Percentiles rank a stretch among this genome's conserved stretches.
These are phyloP conservation scores for Typhlichthys subterraneus DNA, from an alignment of 2,797 vertebrate genomes.

Conservation along the genomic window DNA sequence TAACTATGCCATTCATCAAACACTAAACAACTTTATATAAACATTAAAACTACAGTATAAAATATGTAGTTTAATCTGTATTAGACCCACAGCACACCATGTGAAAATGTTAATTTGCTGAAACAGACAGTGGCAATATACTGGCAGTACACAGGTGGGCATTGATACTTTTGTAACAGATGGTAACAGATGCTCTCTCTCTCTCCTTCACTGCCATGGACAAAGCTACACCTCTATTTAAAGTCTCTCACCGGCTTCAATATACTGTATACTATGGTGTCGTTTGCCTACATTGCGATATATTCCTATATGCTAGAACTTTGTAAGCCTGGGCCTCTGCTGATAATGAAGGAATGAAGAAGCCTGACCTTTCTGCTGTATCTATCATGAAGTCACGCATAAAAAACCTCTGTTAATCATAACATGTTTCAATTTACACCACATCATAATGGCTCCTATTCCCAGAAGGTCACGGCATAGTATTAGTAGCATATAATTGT, in stretches of 20 bases:
- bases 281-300: not conserved
- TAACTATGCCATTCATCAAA: not conserved
- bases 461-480: slow-evolving; percentile 68
- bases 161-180: no score
- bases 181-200: no score
- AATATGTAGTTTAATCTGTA: no score
- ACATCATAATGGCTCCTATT: slow-evolving; percentile 45
- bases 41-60: no score
- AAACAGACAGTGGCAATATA: no score
- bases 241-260: no score
- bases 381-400: slow-evolving; percentile 43
- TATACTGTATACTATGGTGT: no score
- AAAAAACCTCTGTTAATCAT: slow-evolving; percentile 44
- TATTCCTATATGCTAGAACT: not conserved
- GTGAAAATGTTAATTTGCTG: no score
- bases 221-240: no score
- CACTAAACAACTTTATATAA: not conserved
- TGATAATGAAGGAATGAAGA: slow-evolving; percentile 10
- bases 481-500: slow-evolving; percentile 54
- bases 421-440: slow-evolving; percentile 56
- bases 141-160: no score
- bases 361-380: slow-evolving; percentile 35
- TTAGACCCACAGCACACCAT: no score
- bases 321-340: not conserved
- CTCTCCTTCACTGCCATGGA: no score